Conservation (phyloP, 2,888 invertebrate species). For the Pelosia muscerda region DNA sequence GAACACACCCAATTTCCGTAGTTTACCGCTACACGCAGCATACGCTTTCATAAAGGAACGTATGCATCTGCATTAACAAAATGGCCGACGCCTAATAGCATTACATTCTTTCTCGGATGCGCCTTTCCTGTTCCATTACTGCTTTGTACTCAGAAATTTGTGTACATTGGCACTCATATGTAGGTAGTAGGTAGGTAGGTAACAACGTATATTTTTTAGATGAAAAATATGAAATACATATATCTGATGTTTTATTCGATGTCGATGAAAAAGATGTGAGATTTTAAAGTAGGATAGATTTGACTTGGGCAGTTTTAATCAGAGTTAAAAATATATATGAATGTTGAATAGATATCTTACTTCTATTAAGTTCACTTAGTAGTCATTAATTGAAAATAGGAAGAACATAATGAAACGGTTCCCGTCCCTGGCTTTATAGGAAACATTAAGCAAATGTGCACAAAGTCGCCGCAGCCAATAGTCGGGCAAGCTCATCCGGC, state of each 20-base stretch:
- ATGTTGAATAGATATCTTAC: too few species aligned
- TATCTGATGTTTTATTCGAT: too few species aligned
- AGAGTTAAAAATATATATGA: too few species aligned
- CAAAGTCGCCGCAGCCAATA: constrained; percentile 43
- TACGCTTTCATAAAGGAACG: constrained; percentile 46
- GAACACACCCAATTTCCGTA: neutral
- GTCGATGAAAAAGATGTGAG: too few species aligned
- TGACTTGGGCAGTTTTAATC: too few species aligned
- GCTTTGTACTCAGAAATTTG: constrained; percentile 31
- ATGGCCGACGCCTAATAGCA: constrained; percentile 60
- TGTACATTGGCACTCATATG: constrained; percentile 9
- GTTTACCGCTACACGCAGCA: constrained; percentile 28
- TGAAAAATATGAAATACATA: neutral
- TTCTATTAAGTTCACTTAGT: neutral
- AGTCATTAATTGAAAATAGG: neutral
- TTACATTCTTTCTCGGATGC: constrained; percentile 55
- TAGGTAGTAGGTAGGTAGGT: neutral
- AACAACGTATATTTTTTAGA: neutral
- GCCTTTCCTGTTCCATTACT: constrained; percentile 32
- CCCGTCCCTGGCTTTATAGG: neutral
- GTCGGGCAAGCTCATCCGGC: constrained; percentile 47
- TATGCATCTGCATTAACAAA: constrained; percentile 68
- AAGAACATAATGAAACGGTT: neutral
- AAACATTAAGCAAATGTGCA: constrained; percentile 27
- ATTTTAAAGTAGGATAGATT: too few species aligned